phyloP scores from a whole-genome alignment of 2,113 vertebrate species.

The Catagonus wagneri region DNA sequence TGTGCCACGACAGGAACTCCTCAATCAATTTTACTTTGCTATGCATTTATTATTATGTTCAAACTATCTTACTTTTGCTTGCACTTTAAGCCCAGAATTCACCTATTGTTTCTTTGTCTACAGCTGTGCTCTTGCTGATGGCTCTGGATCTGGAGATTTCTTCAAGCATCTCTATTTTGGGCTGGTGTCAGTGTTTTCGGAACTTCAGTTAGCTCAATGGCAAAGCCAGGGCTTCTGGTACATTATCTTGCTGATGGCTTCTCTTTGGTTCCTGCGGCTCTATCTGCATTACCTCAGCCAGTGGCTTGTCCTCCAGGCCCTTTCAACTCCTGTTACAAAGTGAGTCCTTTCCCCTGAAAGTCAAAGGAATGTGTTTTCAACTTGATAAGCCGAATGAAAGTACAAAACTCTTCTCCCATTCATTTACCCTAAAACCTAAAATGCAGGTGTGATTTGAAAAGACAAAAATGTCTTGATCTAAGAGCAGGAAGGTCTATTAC shows the following conservation, averaged over 20 bases:
- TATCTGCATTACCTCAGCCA: conserved; percentile 97
- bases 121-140: conserved; percentile 71
- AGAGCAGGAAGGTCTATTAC: conserved; percentile 32
- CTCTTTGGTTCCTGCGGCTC: conserved; percentile 95
- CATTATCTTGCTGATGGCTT: conserved; percentile 87
- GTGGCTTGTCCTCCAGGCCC: conserved; percentile 94
- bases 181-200: conserved; percentile 84
- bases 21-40: not conserved
- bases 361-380: conserved; percentile 48
- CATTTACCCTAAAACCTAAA: not conserved
- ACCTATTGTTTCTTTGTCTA: conserved; percentile 38
- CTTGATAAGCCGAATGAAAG: not conserved
- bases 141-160: conserved; percentile 47
- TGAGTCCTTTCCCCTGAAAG: conserved; percentile 85
- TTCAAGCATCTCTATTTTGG: conserved; percentile 84
- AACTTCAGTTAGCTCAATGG: conserved; percentile 89
- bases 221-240: conserved; percentile 88
- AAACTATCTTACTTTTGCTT: not conserved
- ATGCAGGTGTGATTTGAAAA: conserved; percentile 40
- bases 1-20: no score
- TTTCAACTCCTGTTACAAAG: conserved; percentile 94
- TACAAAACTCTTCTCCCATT: not conserved
- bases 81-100: not conserved
- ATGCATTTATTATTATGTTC: not conserved
- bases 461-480: conserved; percentile 48